Conservation (phyloP, 1,140 invertebrate genomes). For the Drosophila kurseongensis region DNA sequence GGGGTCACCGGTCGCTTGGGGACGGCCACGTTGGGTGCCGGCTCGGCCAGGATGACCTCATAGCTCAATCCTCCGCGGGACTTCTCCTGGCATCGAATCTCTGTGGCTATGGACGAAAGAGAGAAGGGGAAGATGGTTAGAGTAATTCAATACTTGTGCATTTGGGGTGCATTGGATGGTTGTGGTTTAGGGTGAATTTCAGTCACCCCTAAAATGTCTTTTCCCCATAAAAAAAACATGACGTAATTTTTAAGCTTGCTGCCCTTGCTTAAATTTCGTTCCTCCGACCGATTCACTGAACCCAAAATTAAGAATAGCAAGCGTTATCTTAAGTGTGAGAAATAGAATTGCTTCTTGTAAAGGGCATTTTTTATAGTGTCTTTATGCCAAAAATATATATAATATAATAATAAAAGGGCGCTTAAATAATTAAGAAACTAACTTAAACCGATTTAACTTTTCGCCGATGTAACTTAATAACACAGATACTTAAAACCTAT, state of each 20-base stretch:
- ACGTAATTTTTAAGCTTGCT: constrained; percentile 40
- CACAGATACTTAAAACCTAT: too few relatives aligned
- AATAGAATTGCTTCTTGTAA: too few relatives aligned
- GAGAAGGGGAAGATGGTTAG: constrained; percentile 8
- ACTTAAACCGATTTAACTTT: too few relatives aligned
- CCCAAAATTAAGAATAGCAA: too few relatives aligned
- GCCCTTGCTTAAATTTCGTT: neutral
- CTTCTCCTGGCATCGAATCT: constrained; percentile 95
- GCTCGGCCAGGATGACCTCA: constrained; percentile 96
- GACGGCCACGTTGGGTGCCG: constrained; percentile 86
- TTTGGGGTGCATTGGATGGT: constrained; percentile 34
- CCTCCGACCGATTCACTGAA: too few relatives aligned
- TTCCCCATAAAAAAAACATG: constrained; percentile 1
- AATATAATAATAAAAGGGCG: too few relatives aligned
- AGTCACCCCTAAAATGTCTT: constrained; percentile 20
- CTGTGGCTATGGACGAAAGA: constrained; percentile 88
- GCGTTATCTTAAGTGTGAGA: too few relatives aligned
- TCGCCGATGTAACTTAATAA: too few relatives aligned
- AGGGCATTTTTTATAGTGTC: too few relatives aligned
- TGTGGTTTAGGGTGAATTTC: constrained; percentile 26
- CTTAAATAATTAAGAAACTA: too few relatives aligned
- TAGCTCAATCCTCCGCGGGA: constrained; percentile 95
- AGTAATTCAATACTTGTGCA: constrained; percentile 65
- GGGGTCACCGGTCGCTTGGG: constrained; percentile 87
- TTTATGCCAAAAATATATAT: too few relatives aligned